Evolutionary conservation across 2,888 invertebrate species (phyloP).

Genomic region (Myopa tessellatipennis): DNA sequence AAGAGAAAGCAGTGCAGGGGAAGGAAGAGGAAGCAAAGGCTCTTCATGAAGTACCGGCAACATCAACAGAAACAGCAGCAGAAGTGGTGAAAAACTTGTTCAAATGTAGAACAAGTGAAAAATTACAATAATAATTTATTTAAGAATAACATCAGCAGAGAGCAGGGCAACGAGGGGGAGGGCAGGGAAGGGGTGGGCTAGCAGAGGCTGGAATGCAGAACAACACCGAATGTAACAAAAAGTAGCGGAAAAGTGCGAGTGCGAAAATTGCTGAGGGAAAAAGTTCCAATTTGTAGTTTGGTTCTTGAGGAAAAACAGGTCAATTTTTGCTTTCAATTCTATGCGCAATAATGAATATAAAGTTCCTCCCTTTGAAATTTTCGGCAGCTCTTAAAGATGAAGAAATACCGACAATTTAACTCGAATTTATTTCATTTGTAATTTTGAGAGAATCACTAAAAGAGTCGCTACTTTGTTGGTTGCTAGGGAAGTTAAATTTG

Average conservation of each 20-base stretch:
- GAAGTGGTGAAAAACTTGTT: conserved; percentile 22
- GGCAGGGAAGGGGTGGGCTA: not conserved
- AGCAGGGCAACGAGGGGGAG: not conserved
- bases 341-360: too few species aligned
- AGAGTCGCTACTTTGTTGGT: not conserved
- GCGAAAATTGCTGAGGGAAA: too few species aligned
- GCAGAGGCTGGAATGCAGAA: not conserved
- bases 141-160: conserved; percentile 11
- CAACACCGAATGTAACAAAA: not conserved
- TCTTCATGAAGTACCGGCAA: not conserved
- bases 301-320: too few species aligned
- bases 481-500: not conserved
- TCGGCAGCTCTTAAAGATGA: too few species aligned
- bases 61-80: not conserved
- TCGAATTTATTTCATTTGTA: not conserved
- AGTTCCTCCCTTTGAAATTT: not conserved
- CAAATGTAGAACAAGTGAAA: conserved; percentile 39
- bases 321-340: too few species aligned
- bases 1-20: not conserved
- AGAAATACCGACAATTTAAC: not conserved
- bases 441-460: not conserved
- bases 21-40: not conserved
- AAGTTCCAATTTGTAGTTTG: too few species aligned
- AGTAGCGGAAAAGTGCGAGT: too few species aligned
- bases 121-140: conserved; percentile 35